Conservation (phyloP, 2,888 invertebrate genomes). For the Ennomos erosarius region DNA sequence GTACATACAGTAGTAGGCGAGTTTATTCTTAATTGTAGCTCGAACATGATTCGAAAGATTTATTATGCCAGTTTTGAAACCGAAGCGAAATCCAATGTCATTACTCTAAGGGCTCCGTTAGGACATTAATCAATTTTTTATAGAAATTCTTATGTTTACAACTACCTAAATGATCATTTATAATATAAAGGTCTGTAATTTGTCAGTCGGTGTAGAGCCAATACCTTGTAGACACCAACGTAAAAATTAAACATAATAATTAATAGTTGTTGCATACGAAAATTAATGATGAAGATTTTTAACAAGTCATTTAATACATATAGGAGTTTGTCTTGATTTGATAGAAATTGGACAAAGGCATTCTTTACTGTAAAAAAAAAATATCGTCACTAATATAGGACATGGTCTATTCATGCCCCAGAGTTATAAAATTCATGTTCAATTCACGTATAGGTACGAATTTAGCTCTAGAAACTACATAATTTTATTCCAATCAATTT, state of each 20-base stretch:
- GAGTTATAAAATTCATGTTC: too few species aligned
- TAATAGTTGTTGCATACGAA: conserved; percentile 17
- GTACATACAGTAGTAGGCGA: conserved; percentile 44
- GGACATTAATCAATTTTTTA: conserved; percentile 65
- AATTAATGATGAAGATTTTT: conserved; percentile 11
- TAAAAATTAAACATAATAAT: conserved; percentile 15
- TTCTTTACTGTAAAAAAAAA: too few species aligned
- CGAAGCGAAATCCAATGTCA: conserved; percentile 64
- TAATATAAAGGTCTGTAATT: conserved; percentile 49
- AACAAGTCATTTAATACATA: conserved; percentile 1
- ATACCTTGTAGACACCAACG: conserved; percentile 30
- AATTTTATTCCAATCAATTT: too few species aligned
- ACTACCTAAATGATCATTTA: conserved; percentile 56
- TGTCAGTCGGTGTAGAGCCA: conserved; percentile 43
- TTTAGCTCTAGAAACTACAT: too few species aligned
- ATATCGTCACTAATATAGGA: too few species aligned
- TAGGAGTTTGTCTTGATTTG: not conserved
- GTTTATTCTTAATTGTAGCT: conserved; percentile 22
- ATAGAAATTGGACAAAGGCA: too few species aligned
- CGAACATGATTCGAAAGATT: conserved; percentile 53
- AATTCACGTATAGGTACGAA: too few species aligned
- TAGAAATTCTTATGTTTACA: conserved; percentile 58
- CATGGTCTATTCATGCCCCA: too few species aligned
- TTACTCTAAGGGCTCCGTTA: conserved; percentile 64
- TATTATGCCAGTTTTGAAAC: conserved; percentile 64